phyloP scores from a whole-genome alignment of 2,888 invertebrate genomes.

The Balanococcus diminutus region DNA sequence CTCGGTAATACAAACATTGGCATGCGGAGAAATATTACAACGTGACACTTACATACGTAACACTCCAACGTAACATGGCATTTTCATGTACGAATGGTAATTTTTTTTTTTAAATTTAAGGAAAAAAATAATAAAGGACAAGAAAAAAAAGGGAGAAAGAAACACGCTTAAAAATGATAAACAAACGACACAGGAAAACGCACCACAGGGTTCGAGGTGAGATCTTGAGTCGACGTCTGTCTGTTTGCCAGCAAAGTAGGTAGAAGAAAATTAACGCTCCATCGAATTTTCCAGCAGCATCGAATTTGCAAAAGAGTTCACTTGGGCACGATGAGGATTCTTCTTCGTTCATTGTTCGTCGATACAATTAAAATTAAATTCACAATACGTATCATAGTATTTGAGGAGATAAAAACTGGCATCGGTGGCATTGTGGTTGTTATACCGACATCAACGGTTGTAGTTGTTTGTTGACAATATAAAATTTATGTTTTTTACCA shows the following conservation, averaged over 20 bases:
- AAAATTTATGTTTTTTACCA: conserved; percentile 95
- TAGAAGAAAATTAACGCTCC: background rate
- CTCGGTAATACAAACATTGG: conserved; percentile 15
- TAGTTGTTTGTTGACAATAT: conserved; percentile 92
- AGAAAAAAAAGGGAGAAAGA: background rate
- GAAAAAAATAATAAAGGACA: background rate
- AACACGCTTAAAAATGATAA: background rate
- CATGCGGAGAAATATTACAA: conserved; percentile 23
- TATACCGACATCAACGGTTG: conserved; percentile 72
- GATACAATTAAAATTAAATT: background rate
- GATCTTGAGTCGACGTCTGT: background rate
- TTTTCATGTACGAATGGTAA: background rate
- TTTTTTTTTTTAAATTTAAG: too few species aligned
- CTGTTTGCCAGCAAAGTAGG: background rate
- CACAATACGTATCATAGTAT: background rate
- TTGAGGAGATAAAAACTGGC: too few species aligned
- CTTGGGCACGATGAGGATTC: background rate
- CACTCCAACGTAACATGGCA: background rate
- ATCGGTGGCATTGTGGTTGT: conserved; percentile 32
- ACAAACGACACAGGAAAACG: background rate
- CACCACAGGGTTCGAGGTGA: background rate
- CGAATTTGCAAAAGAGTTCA: background rate
- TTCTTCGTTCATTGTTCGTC: background rate
- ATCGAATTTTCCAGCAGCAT: background rate
- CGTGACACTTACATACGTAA: background rate